phyloP scores from a whole-genome alignment of 2,113 vertebrate species.

The Pterophyllum scalare region DNA sequence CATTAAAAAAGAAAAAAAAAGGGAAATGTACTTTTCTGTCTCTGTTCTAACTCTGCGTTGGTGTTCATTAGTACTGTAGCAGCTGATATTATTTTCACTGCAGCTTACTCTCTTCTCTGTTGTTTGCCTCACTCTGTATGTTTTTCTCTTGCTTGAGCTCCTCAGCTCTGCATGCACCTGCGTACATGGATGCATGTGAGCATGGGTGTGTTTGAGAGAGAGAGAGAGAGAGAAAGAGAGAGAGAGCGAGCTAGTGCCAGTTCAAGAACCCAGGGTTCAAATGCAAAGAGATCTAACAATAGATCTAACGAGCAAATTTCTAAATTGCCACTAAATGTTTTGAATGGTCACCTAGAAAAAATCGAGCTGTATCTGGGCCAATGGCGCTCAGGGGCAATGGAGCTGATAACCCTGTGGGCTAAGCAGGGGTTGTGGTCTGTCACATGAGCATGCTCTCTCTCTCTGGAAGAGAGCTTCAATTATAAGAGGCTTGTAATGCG shows the following conservation, averaged over 20 bases:
- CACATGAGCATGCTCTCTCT: conserved; percentile 40
- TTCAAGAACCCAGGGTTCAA: conserved; percentile 10
- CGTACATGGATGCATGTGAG: not conserved
- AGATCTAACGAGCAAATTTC: conserved; percentile 41
- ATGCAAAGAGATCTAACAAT: conserved; percentile 48
- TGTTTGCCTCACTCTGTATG: conserved; percentile 31
- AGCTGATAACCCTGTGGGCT: conserved; percentile 37
- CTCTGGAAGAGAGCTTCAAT: conserved; percentile 65
- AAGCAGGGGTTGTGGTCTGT: conserved; percentile 44
- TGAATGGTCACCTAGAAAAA: conserved; percentile 55
- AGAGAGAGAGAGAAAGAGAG: not conserved
- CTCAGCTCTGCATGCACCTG: not conserved
- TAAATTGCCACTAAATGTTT: conserved; percentile 60
- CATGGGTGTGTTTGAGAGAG: not conserved
- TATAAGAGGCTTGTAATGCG: conserved; percentile 69
- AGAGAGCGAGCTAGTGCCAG: not conserved
- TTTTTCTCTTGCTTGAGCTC: conserved; percentile 21
- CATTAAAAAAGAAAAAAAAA: conserved; percentile 24
- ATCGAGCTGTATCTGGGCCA: conserved; percentile 40
- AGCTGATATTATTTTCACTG: conserved; percentile 44
- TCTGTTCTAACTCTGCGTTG: conserved; percentile 36
- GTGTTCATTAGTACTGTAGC: conserved; percentile 67
- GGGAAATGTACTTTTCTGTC: conserved; percentile 62
- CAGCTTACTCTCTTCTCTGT: conserved; percentile 27
- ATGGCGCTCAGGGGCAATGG: conserved; percentile 15